Conservation (phyloP, 2,888 invertebrate species). For the Nebria salina region DNA sequence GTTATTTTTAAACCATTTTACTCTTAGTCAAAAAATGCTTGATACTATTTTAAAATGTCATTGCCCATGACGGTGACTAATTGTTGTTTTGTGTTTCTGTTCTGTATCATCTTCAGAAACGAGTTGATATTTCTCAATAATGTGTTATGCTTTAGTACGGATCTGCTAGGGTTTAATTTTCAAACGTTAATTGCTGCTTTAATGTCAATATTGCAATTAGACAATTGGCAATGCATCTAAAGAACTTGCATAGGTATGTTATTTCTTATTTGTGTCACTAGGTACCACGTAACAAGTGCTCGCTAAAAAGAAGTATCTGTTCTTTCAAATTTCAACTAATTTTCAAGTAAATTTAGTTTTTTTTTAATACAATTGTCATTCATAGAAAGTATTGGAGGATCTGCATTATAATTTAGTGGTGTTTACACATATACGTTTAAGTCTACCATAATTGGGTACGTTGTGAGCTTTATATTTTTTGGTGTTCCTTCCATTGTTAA, state of each 20-base stretch:
- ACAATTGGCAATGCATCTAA: slow-evolving; percentile 52
- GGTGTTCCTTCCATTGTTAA: too few species aligned
- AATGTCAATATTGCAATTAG: slow-evolving; percentile 56
- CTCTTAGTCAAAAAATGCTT: slow-evolving; percentile 42
- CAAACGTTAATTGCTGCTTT: slow-evolving; percentile 52
- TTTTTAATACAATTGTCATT: too few species aligned
- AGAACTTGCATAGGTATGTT: slow-evolving; percentile 54
- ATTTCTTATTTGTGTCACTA: slow-evolving; percentile 57
- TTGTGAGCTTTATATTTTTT: too few species aligned
- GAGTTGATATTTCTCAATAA: background rate
- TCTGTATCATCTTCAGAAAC: slow-evolving; percentile 9
- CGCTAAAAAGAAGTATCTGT: background rate
- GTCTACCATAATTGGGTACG: too few species aligned
- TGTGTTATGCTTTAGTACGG: slow-evolving; percentile 21
- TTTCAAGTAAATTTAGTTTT: too few species aligned
- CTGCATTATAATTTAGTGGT: too few species aligned
- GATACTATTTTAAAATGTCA: slow-evolving; percentile 48
- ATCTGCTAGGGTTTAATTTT: slow-evolving; percentile 27
- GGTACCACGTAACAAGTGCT: slow-evolving; percentile 55
- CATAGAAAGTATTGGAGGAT: too few species aligned
- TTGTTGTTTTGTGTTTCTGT: slow-evolving; percentile 45
- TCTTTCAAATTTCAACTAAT: background rate
- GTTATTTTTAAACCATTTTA: slow-evolving; percentile 37
- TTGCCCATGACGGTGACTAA: slow-evolving; percentile 47
- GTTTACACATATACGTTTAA: too few species aligned